A percentile compares a stretch with the other conserved stretches of the same genome.
Conservation (phyloP, 2,888 invertebrate genomes). For the Brachyopa scutellaris region DNA sequence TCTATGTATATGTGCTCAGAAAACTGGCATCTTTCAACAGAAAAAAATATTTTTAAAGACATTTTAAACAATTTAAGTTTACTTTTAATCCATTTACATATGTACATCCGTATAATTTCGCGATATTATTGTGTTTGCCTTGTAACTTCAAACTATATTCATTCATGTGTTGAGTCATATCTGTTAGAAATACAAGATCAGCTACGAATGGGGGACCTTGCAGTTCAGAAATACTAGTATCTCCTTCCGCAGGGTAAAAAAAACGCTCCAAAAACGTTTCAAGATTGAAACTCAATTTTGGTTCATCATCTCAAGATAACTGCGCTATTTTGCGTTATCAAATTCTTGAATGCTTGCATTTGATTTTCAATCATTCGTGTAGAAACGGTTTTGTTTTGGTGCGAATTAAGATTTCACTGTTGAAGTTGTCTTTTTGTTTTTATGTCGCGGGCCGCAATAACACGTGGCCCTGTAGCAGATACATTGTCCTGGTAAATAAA, state of each 20-base stretch:
- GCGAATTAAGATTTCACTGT: too few species aligned
- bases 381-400: too few species aligned
- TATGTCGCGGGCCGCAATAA: neutral
- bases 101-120: constrained; percentile 9
- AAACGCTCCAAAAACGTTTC: too few species aligned
- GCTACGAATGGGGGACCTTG: too few species aligned
- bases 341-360: too few species aligned
- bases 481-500: too few species aligned
- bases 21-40: constrained; percentile 12
- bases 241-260: neutral
- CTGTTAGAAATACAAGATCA: too few species aligned
- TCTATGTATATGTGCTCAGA: constrained; percentile 2
- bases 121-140: constrained; percentile 19
- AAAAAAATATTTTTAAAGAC: constrained; percentile 13
- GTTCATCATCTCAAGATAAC: too few species aligned
- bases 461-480: too few species aligned
- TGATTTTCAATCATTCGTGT: too few species aligned
- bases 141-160: constrained; percentile 20
- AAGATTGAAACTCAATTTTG: too few species aligned
- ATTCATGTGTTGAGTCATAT: constrained; percentile 4
- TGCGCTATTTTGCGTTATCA: too few species aligned
- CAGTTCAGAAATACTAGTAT: constrained; percentile 1
- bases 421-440: neutral
- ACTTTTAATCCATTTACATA: neutral
- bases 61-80: constrained; percentile 23